A percentile compares a stretch with the other conserved stretches of the same genome.
Conservation (phyloP, 2,888 invertebrate species). For the Tiliacea citrago region DNA sequence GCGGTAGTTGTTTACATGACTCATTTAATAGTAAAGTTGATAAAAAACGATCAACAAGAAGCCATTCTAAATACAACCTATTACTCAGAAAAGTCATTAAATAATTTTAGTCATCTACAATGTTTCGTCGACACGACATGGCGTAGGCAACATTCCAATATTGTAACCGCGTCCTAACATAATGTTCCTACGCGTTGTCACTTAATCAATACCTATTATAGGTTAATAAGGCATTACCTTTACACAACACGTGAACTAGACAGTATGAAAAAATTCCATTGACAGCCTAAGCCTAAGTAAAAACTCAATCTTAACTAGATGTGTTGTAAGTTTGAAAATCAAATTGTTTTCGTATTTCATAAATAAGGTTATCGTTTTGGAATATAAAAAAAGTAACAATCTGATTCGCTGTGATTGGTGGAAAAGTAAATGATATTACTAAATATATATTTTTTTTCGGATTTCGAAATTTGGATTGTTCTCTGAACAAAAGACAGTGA, state of each 20-base stretch:
- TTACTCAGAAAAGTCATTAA: not conserved
- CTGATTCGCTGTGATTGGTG: not conserved
- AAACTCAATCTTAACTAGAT: not conserved
- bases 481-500: constrained; percentile 27
- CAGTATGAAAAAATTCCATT: constrained; percentile 35
- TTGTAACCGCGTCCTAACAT: constrained; percentile 37
- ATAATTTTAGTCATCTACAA: constrained; percentile 5
- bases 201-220: constrained; percentile 54
- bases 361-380: not conserved
- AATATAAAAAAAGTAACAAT: not conserved
- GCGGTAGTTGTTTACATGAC: not conserved
- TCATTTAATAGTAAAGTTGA: not conserved
- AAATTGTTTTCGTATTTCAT: not conserved
- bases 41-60: not conserved
- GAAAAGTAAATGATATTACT: constrained; percentile 12
- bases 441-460: constrained; percentile 19
- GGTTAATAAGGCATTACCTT: constrained; percentile 57
- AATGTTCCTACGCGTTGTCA: constrained; percentile 39
- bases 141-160: constrained; percentile 26
- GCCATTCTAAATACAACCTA: not conserved
- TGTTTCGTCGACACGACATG: constrained; percentile 2
- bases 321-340: not conserved
- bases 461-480: not conserved
- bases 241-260: constrained; percentile 38
- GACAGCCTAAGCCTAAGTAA: not conserved